Evolutionary conservation across 2,797 vertebrate genomes (phyloP), one percentile per base, ranked within the genome.

Genomic region (Dromococcyx pavoninus): DNA sequence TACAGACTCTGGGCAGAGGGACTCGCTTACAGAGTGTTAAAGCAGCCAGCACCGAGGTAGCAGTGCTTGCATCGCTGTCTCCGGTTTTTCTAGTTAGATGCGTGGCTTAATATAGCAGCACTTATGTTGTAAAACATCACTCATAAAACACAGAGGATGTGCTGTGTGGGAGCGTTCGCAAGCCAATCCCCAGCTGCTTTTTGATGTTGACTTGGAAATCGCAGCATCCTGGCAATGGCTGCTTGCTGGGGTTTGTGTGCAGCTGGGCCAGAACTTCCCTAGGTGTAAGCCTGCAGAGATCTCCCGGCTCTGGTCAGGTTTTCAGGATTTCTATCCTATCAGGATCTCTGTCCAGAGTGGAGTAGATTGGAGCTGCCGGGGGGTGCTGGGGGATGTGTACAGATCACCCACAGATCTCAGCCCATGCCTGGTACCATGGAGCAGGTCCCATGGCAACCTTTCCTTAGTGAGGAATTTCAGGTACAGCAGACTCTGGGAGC

Each of bases 31-130:
- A 4, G 37, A 43, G 69, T 9, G 1, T 27, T 66, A 71, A 82
- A 89, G 61, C 86, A 89, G 69, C 5, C 4, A 0, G 58, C 54
- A 79, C 37, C 0, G 15, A 83, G 76, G 87, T 58, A 91, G 81
- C 87, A 60, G 65, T 0, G 23, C 75, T 80, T 80, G 69, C 70
- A 67, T 79, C 17, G 10, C 75, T 3, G 6, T 69, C 94, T 90
- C 95, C 91, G 91, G 94, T 86, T 97, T 95, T 95, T 95, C 95
- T 96, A 93, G 92, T 92, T 91, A 86, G 83, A 92, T 89, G 66
- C 12, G 4, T 86, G 88, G 76, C 91, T 96, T 90, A 95, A 97
- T 95, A 95, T 96, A 96, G 96, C 94, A 94, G 85, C 91, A 88
- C 86, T 97, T 86, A 70, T 8, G 54, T 82, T 96, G 91, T 90